Base-by-base conservation (phyloP, 2,888 invertebrate genomes). In the Autographa gamma region DNA sequence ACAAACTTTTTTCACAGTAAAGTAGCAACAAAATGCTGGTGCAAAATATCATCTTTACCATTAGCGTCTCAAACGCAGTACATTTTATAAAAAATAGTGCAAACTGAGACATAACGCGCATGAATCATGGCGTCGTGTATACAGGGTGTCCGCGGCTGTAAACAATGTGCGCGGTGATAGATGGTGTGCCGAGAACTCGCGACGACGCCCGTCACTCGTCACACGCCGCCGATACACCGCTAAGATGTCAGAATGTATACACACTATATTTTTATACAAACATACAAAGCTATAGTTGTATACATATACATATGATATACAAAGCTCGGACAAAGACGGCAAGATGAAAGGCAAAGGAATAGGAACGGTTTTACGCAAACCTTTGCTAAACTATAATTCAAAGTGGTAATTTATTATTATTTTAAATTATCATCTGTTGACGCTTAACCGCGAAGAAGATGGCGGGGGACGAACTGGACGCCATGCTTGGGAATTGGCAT, bases 81-180 rank as follows among this genome's bases (percentile, higher is more conserved):
- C 31, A 72, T 72, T 67, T 66, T 67, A 65, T 68, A 66, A 80
- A 78, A 80, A 72, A 72, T 72, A 65, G 25, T 25, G 65, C 52
- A 66, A 72, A 34, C 63, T 72, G 69, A 79, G 76, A 79, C 66
- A 70, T 65, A 25, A 68, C 54, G 58, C 58, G 60, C 66, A 74
- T 78, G 71, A 80, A 79, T 79, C 80, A 76, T 63, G 66, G 56
- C 60, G 63, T 64, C 59, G 65, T 74, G 61, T 79, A 76, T 70
- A 81, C 76, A 71, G 41, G 67, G 34, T 71, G 78, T 70, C 70
- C 65, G 79, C 25, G 63, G 18, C 63, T 38, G 69, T 81, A 79
- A 81, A 81, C 74, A 79, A 67, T 66, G 48, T 63, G 25, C 41
- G 19, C 56, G 11, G 25, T 71, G 70, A 79, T 71, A 64, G 48